Evolutionary conservation across 2,797 vertebrate genomes (phyloP).

Genomic region (Typhlichthys subterraneus): DNA sequence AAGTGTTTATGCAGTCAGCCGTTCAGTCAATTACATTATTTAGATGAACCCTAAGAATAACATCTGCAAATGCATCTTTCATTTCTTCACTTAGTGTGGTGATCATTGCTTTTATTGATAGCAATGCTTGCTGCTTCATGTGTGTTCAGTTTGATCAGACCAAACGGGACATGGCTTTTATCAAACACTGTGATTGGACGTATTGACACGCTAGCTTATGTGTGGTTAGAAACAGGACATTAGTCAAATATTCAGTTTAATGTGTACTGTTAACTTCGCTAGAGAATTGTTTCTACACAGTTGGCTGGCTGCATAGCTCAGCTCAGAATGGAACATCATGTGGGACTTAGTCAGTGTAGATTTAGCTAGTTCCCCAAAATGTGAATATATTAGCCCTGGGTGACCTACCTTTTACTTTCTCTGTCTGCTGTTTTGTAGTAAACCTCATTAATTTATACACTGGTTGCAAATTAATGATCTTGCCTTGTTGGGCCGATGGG

Average conservation of each 20-base stretch:
- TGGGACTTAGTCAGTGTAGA: no score
- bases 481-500: no score
- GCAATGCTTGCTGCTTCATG: conserved; percentile 1
- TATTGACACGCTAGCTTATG: not conserved
- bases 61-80: conserved; percentile 1
- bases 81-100: conserved; percentile 6
- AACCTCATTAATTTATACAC: not conserved
- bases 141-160: conserved; percentile 4
- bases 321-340: no score
- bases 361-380: no score
- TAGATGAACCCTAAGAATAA: conserved; percentile 6
- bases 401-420: no score
- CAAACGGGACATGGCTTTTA: conserved; percentile 2
- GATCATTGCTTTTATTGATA: conserved; percentile 10
- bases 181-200: not conserved
- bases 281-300: no score
- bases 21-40: conserved; percentile 14
- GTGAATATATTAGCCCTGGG: no score
- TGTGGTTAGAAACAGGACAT: not conserved
- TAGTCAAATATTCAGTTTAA: no score
- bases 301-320: no score
- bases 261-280: no score
- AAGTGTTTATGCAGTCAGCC: conserved; percentile 9
- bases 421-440: conserved; percentile 2
- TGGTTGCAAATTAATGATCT: no score